A percentile compares a stretch with the other conserved stretches of the same genome.
Evolutionary conservation across 1,140 invertebrate species (phyloP).

Genomic region (Meloidogyne hapla): DNA sequence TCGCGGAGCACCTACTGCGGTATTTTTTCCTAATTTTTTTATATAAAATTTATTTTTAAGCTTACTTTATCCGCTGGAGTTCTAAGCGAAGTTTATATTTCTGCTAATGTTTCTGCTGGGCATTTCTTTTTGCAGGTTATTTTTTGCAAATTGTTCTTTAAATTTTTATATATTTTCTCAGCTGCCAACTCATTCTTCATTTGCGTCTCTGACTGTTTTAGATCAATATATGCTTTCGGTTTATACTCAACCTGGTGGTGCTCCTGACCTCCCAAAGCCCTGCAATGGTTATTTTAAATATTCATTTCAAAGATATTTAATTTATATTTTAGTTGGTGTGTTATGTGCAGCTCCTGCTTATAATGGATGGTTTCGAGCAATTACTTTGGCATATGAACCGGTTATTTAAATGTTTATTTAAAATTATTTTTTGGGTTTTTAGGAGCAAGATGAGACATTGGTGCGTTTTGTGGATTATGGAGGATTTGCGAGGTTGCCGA

Average conservation of each 20-base stretch:
- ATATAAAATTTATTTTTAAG: constrained; percentile 66
- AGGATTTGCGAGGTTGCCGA: constrained; percentile 78
- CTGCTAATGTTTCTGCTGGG: constrained; percentile 77
- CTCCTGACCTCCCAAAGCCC: constrained; percentile 65
- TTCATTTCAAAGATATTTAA: too few relatives aligned
- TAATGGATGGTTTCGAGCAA: constrained; percentile 83
- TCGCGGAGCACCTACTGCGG: constrained; percentile 16
- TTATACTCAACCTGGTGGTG: constrained; percentile 66
- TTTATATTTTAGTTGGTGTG: constrained; percentile 71
- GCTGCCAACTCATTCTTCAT: constrained; percentile 86
- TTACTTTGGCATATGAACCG: constrained; percentile 68
- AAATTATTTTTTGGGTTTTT: constrained; percentile 37
- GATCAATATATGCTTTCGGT: constrained; percentile 70
- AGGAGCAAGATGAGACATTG: constrained; percentile 67
- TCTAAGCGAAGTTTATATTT: constrained; percentile 86
- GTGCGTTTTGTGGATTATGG: constrained; percentile 90
- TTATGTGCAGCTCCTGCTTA: constrained; percentile 81
- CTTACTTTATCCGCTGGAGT: constrained; percentile 82
- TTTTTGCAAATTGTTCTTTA: too few relatives aligned
- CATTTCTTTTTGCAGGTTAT: constrained; percentile 80
- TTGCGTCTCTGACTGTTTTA: constrained; percentile 76
- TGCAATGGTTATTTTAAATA: constrained; percentile 27
- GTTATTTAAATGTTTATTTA: constrained; percentile 55
- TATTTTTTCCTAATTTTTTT: constrained; percentile 16
- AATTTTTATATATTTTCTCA: too few relatives aligned